phyloP scores from a whole-genome alignment of 2,113 vertebrate genomes.

The Centropristis striata region DNA sequence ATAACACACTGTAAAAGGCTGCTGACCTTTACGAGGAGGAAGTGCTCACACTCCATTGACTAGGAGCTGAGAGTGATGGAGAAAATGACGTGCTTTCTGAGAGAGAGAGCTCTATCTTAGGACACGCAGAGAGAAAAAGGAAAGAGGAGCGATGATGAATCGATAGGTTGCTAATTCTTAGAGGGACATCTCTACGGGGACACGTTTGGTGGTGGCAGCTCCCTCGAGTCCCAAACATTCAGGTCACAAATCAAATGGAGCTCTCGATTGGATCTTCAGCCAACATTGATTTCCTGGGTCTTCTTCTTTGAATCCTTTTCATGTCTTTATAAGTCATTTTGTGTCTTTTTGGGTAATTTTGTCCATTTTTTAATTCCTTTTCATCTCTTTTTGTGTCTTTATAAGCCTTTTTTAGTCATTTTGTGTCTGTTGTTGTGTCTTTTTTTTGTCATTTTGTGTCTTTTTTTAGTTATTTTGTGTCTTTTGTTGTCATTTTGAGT shows the following conservation, averaged over 20 bases:
- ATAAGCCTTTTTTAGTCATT: no score
- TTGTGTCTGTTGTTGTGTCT: no score
- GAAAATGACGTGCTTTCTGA: slow-evolving; percentile 58
- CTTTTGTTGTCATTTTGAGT: no score
- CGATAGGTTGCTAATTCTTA: slow-evolving; percentile 42
- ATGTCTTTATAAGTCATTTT: no score
- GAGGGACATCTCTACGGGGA: slow-evolving; percentile 33
- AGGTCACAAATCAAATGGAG: slow-evolving; percentile 79
- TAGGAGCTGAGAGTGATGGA: slow-evolving; percentile 39
- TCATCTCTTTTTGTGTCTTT: no score
- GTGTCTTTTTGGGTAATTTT: no score
- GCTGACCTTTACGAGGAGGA: slow-evolving; percentile 59
- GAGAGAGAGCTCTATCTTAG: slow-evolving; percentile 14
- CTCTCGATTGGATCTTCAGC: slow-evolving; percentile 77
- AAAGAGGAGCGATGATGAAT: slow-evolving; percentile 26
- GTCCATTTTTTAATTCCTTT: no score
- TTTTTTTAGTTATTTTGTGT: no score
- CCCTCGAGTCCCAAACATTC: slow-evolving; percentile 34
- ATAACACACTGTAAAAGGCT: slow-evolving; percentile 52
- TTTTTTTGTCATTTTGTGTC: no score
- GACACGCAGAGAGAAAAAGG: neutral
- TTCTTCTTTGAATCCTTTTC: no score
- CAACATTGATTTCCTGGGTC: slow-evolving; percentile 80
- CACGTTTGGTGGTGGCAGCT: slow-evolving; percentile 38
- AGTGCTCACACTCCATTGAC: slow-evolving; percentile 52